These are phyloP conservation scores for Hippasteria phrygiana DNA, from an alignment of 53 echinoderm and acorn worm species.

Conservation along the genomic window DNA sequence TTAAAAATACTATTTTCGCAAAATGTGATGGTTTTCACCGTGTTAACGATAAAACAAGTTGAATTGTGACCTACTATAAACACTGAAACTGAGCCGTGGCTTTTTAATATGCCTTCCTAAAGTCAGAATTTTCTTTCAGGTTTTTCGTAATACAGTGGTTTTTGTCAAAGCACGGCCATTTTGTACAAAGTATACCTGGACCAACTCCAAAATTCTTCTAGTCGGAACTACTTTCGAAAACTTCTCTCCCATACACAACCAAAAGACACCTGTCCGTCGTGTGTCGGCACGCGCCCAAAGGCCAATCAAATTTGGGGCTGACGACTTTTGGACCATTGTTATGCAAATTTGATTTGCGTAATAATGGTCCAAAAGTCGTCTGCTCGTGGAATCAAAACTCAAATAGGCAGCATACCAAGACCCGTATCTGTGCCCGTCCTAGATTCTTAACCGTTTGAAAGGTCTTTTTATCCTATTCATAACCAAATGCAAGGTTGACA, in stretches of 20 bases:
- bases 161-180: too few relatives aligned
- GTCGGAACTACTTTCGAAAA: constrained; percentile 10
- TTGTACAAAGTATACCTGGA: too few relatives aligned
- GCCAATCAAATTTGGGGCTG: neutral
- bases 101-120: too few relatives aligned
- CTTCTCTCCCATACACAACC: neutral
- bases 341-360: constrained; percentile 11
- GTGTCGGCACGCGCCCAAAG: constrained; percentile 8
- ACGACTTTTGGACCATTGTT: too few relatives aligned
- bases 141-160: too few relatives aligned
- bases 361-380: neutral
- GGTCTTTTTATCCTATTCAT: neutral
- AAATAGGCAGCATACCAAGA: neutral
- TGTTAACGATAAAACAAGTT: too few relatives aligned
- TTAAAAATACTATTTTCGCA: too few relatives aligned
- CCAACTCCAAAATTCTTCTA: neutral
- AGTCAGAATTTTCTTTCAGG: too few relatives aligned
- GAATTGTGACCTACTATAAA: too few relatives aligned
- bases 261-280: constrained; percentile 6
- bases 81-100: too few relatives aligned
- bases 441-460: neutral
- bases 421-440: neutral
- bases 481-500: neutral
- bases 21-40: too few relatives aligned
- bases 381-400: neutral